A percentile compares a stretch with the other conserved stretches of the same genome.
phyloP scores from a whole-genome alignment of 2,797 vertebrate species.

The Pangasius sanitwongsei region DNA sequence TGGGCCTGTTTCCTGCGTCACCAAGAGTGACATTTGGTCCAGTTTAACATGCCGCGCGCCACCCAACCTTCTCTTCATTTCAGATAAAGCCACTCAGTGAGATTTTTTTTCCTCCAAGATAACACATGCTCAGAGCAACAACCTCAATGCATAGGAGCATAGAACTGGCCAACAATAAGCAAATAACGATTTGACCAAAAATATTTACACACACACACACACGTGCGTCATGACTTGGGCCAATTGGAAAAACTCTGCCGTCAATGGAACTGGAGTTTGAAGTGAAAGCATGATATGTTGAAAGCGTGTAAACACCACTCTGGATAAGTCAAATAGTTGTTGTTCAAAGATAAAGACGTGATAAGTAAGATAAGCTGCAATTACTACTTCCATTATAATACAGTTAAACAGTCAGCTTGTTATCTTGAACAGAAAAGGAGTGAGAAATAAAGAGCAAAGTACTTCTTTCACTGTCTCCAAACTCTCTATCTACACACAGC shows the following conservation, averaged over 20 bases:
- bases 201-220: slow-evolving; percentile 39
- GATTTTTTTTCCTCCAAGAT: slow-evolving; percentile 53
- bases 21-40: slow-evolving; percentile 57
- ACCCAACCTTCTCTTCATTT: slow-evolving; percentile 50
- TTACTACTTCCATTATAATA: background rate
- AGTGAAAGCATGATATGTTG: slow-evolving; percentile 15
- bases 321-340: background rate
- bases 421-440: background rate
- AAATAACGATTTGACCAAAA: slow-evolving; percentile 49
- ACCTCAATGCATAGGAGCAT: slow-evolving; percentile 36
- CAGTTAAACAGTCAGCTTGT: slow-evolving; percentile 6
- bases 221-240: slow-evolving; percentile 41
- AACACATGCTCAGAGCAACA: slow-evolving; percentile 10
- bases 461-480: background rate
- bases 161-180: slow-evolving; percentile 44
- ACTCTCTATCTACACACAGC: background rate
- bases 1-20: slow-evolving; percentile 46
- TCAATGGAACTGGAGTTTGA: slow-evolving; percentile 13
- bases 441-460: slow-evolving; percentile 10
- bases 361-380: slow-evolving; percentile 5
- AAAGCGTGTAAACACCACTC: background rate
- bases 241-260: slow-evolving; percentile 47
- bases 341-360: slow-evolving; percentile 8
- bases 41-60: slow-evolving; percentile 45
- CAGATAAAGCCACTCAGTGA: slow-evolving; percentile 57